A percentile compares a stretch with the other conserved stretches of the same genome.
phyloP scores from a whole-genome alignment of 2,113 vertebrate species.

The Psittacara wagleri region DNA sequence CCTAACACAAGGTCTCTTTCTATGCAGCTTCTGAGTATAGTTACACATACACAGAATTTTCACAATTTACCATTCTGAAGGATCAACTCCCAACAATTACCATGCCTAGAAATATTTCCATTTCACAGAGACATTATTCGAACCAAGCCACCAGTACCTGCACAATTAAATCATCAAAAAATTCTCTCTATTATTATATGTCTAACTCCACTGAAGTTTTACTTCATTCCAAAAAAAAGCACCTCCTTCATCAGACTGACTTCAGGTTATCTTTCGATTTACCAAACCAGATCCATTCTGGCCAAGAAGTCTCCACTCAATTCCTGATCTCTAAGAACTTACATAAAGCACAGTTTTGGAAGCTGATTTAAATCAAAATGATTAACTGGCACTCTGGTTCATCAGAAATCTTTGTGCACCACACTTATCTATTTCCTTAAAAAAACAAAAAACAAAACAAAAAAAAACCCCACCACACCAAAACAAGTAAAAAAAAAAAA shows the following conservation, averaged over 20 bases:
- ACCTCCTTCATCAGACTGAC: not conserved
- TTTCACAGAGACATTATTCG: not conserved
- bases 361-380: not conserved
- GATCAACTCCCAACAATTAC: not conserved
- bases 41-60: not conserved
- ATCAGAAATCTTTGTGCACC: not conserved
- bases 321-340: not conserved
- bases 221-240: not conserved
- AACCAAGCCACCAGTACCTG: not conserved
- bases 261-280: not conserved
- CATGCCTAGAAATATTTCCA: not conserved
- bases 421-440: not conserved
- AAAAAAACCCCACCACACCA: no score
- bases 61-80: not conserved
- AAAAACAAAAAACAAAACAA: not conserved
- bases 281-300: not conserved
- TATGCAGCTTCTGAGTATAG: no score
- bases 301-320: not conserved
- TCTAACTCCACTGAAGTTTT: not conserved
- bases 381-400: not conserved
- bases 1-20: not conserved
- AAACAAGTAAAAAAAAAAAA: no score
- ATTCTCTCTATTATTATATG: not conserved
- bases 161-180: not conserved
- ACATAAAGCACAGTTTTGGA: not conserved